phyloP scores from a whole-genome alignment of 2,888 invertebrate genomes.

The Euproctis similis region DNA sequence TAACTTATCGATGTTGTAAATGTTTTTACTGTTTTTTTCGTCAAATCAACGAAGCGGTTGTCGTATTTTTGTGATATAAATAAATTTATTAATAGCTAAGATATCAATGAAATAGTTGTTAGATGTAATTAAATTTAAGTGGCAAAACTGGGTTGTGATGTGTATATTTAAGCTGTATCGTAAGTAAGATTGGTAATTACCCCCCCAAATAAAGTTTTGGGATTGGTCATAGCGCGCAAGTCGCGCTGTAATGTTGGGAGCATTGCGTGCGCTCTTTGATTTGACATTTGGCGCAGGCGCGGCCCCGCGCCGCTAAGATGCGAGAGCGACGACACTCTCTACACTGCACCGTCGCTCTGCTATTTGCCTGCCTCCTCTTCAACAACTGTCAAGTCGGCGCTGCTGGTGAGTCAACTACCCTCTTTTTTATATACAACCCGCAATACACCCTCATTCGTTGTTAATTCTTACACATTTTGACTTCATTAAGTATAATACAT shows the following conservation, averaged over 20 bases:
- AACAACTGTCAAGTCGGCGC: conserved; percentile 63
- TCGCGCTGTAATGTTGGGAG: conserved; percentile 56
- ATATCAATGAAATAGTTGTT: no score
- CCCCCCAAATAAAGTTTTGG: conserved; percentile 25
- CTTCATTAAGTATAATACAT: no score
- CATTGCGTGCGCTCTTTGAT: conserved; percentile 56
- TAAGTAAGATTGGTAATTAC: conserved; percentile 53
- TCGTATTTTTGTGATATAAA: conserved; percentile 73
- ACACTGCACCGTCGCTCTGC: conserved; percentile 64
- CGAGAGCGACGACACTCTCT: conserved; percentile 67
- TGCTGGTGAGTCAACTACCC: conserved; percentile 50
- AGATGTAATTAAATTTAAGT: conserved; percentile 45
- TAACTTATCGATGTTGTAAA: conserved; percentile 41
- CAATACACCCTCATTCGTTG: conserved; percentile 37
- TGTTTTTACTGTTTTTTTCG: no score
- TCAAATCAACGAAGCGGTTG: conserved; percentile 73
- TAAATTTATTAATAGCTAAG: conserved; percentile 30
- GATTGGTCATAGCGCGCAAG: conserved; percentile 39
- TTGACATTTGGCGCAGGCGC: conserved; percentile 68
- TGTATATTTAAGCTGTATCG: conserved; percentile 63
- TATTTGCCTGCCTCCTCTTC: conserved; percentile 65
- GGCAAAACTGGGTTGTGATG: conserved; percentile 76
- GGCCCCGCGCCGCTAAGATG: conserved; percentile 73
- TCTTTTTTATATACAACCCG: conserved; percentile 15
- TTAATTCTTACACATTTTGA: no score